Percentiles rank a stretch among this genome's conserved stretches.
phyloP scores from a whole-genome alignment of 2,113 vertebrate species.

The Isichthys henryi region DNA sequence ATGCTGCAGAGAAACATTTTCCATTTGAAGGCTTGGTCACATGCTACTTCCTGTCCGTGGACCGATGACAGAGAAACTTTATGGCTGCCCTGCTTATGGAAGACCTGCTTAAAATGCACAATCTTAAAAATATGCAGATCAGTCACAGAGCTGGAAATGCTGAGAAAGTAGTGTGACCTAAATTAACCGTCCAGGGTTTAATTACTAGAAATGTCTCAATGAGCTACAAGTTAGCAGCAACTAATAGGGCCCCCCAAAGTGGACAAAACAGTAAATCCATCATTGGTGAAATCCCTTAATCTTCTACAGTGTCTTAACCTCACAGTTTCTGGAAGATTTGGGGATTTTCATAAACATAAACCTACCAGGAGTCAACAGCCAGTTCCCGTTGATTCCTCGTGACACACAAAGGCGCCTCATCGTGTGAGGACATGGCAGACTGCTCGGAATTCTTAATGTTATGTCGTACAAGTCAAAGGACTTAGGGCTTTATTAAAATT shows the following conservation, averaged over 20 bases:
- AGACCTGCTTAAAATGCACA: neutral
- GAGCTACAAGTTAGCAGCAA: neutral
- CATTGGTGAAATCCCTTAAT: slow-evolving; percentile 10
- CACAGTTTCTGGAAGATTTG: neutral
- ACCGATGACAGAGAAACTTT: neutral
- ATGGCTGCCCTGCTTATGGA: neutral
- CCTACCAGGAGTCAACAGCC: neutral
- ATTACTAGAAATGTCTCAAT: neutral
- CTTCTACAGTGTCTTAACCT: neutral
- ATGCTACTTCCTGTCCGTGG: neutral
- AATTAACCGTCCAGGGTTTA: neutral
- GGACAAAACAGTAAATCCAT: neutral
- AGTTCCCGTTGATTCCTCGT: neutral
- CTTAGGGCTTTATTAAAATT: neutral
- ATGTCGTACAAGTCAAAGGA: neutral
- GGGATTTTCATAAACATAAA: neutral
- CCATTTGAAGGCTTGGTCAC: neutral
- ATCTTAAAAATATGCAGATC: neutral
- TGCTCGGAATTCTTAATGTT: neutral
- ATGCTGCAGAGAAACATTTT: neutral
- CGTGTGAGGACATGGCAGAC: neutral
- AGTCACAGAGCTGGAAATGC: neutral
- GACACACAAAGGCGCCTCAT: neutral
- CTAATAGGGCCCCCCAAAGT: neutral
- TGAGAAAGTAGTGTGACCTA: neutral